phyloP scores from a whole-genome alignment of 2,113 vertebrate genomes.

The Centrocercus urophasianus region DNA sequence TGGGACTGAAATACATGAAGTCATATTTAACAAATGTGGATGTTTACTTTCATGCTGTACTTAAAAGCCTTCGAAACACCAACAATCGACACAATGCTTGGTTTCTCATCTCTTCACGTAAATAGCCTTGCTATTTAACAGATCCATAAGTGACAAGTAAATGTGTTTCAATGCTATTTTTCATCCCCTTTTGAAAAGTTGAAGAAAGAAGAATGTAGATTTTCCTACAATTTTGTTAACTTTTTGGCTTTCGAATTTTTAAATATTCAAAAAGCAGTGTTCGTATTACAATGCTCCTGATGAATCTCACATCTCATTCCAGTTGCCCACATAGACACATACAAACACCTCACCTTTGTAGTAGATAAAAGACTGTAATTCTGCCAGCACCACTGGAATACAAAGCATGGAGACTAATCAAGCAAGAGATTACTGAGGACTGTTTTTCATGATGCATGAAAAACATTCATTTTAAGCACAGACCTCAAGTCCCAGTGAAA shows the following conservation, averaged over 20 bases:
- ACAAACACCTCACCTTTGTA: not conserved
- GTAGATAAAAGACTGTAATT: not conserved
- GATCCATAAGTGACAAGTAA: not conserved
- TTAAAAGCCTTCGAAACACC: not conserved
- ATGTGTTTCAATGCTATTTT: not conserved
- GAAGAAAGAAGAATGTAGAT: not conserved
- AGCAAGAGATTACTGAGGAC: not conserved
- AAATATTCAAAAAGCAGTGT: not conserved
- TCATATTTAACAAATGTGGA: slow-evolving; percentile 20
- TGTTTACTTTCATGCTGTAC: not conserved
- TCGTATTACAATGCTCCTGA: fast-evolving
- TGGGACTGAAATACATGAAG: not conserved
- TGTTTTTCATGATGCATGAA: not conserved
- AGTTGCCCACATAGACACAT: not conserved
- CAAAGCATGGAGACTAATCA: not conserved
- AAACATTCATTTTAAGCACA: not conserved
- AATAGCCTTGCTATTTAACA: not conserved
- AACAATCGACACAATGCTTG: not conserved
- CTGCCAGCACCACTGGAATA: not conserved
- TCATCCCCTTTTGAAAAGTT: not conserved
- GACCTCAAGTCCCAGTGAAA: not conserved
- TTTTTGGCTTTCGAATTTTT: not conserved
- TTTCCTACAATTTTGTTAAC: not conserved
- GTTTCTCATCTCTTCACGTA: not conserved
- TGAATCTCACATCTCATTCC: not conserved